Base-by-base conservation (phyloP, 2,113 vertebrate genomes). In the Cathartes aura region DNA sequence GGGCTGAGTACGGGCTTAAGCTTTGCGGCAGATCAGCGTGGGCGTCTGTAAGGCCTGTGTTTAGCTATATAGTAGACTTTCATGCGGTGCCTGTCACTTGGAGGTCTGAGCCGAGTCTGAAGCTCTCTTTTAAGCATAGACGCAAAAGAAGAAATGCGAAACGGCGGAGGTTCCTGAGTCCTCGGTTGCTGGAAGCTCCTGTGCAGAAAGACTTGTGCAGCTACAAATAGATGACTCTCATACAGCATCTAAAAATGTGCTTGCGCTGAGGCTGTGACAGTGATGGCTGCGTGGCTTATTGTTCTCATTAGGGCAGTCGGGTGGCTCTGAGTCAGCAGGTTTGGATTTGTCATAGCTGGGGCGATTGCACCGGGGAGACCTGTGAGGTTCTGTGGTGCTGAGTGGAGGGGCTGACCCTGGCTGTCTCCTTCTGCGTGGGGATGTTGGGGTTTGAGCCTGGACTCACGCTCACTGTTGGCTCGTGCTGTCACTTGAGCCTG, bases 241-340 rank as follows among this genome's bases (percentile, higher is more conserved):
- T 12, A 38, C 2, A 0, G 64, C 60, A 21, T 34, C 52, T 81
- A 18, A 78, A 76, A 95, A 81, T 58, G 58, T 19, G 85, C 82
- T 82, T 66, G 74, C 0, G 1, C 76, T n/a, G 86, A 53, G 70
- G 60, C 90, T 72, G 76, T 94, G 89, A 82, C 92, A 91, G 91
- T 14, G 27, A 38, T 38, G 80, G 78, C 79, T 94, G 82, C 5
- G 4, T 11, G 63, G 73, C 74, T 96, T 80, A 82, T 95, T 96
- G 95, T 95, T 97, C 93, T 94, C 76, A 7, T 82, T 52, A 75
- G 79, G 95, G 87, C 87, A 53, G 22, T 50, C 3, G 4, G 85
- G 72, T 80, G 93, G 22, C 92, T 96, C 89, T 97, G 94, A 92
- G 75, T 98, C 96, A 97, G 97, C 92, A 89, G 60, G 19, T 96